Base-by-base conservation (phyloP, 2,797 vertebrate species). In the Knipowitschia caucasica region DNA sequence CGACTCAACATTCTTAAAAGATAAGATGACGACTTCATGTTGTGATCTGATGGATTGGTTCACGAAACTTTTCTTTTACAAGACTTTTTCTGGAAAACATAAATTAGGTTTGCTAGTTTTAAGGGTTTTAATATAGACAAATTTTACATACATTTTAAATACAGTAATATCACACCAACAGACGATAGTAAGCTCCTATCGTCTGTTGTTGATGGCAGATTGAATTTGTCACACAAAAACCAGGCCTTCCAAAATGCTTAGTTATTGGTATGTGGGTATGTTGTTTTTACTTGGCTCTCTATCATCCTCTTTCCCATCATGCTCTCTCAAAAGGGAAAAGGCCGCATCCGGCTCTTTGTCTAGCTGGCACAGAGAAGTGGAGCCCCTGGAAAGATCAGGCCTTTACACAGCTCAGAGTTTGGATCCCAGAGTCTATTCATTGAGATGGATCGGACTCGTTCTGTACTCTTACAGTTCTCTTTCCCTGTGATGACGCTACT, bases 271-370 rank as follows among this genome's bases (percentile, higher is more conserved):
- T 51, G 12, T 47, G 23, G 23, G 55, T 7, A 18, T 30, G 8
- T 38, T 63, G 50, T 58, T 62, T 6, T 36, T 59, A 39, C 50
- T 40, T 5, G 30, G 36, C 8, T 26, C 25, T 51, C 42, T 45
- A 44, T 45, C 42, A 40, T 54, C 40, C 43, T 46, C 39, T 39
- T 23, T 51, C 59, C 63, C 55, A 42, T 11, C 73, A 50, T 2
- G 5, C 64, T 67, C 67, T 60, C 53, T 25, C 51, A 64, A 71
- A 38, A 62, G 68, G 64, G 40, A 39, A 68, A 62, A 63, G 53
- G 75, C 75, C 67, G 82, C 71, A 86, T 89, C 89, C 88, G 86
- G 80, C 34, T 50, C 79, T 51, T 74, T 75, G 69, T 83, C 77
- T 81, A 87, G 67, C 85, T 88, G 83, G 83, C 80, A 72, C 49